These are phyloP conservation scores for Drosophila mimica DNA, from an alignment of 2,888 invertebrate species.

Conservation along the genomic window DNA sequence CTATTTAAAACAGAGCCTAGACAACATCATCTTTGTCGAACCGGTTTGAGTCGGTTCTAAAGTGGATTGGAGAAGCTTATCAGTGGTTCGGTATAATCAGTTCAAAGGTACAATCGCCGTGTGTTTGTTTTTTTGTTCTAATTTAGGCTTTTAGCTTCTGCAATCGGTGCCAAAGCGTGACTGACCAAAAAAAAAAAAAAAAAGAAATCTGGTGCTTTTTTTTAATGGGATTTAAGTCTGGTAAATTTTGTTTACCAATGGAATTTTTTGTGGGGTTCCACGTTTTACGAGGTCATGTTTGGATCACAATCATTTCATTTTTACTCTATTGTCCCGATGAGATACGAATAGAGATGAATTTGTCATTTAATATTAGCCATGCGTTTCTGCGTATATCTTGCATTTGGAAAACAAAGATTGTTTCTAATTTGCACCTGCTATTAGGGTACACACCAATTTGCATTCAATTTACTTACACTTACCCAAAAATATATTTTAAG, in stretches of 20 bases:
- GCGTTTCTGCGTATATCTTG: background rate
- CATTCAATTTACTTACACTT: conserved; percentile 2
- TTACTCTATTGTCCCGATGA: background rate
- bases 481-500: conserved; percentile 6
- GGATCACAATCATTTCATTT: conserved; percentile 16
- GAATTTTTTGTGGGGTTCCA: conserved; percentile 47
- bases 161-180: conserved; percentile 64
- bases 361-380: background rate
- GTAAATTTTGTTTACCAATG: conserved; percentile 50
- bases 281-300: conserved; percentile 1
- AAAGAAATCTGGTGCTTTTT: conserved; percentile 18
- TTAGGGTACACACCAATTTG: background rate
- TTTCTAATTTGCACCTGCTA: conserved; percentile 6
- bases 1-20: conserved; percentile 26
- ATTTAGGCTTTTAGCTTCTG: conserved; percentile 30
- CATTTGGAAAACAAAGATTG: background rate
- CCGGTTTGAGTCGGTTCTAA: conserved; percentile 68
- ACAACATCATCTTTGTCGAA: conserved; percentile 56
- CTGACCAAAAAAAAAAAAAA: conserved; percentile 8
- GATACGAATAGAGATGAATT: background rate
- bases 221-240: conserved; percentile 21
- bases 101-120: conserved; percentile 66
- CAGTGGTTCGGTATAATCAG: conserved; percentile 62
- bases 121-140: conserved; percentile 31
- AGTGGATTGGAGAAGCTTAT: conserved; percentile 65